Evolutionary conservation across 2,888 invertebrate species (phyloP), one percentile per base, ranked within the genome.

Genomic region (Troglohyphantes excavatus): DNA sequence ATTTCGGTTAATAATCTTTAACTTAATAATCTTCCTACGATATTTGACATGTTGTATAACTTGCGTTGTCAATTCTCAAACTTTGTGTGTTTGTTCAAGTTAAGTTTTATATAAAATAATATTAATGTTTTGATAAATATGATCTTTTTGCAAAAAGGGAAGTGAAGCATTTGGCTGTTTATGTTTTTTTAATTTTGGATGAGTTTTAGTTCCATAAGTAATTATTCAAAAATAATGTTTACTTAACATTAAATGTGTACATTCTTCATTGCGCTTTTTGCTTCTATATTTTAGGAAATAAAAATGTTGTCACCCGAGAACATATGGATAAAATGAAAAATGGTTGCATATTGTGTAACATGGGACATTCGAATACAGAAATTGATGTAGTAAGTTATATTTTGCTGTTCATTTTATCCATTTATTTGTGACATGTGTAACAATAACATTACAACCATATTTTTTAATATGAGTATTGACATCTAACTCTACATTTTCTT

Each of bases 301-400:
- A 98, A 94, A 98, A 98, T 93, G 98, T 99, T 6, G 98, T 99
- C 26, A 97, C 97, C 0, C 95, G 98, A 3, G 98, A 98, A 92
- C 98, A 98, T 93, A 97, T 98, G 97, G 98, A 98, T 93, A 96
- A 97, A 92, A 97, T 98, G 97, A 98, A 98, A 94, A 98, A 97
- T 93, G 98, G 98, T 43, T 98, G 98, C 93, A 97, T 98, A 84
- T 96, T 98, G 0, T 98, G 98, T 94, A 98, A 98, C 94, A 98
- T 98, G 98, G 98, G 98, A 0, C 98, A 98, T 94, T 98, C 98
- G 91, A 98, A 98, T 94, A 98, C 98, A 0, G 98, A 98, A 95
- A 97, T 97, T 92, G 98, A 98, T 94, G 97, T 98, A 92, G 96
- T 96, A 91, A 92, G 93, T 91, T 17, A 53, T n/a, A 53, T 53